A percentile compares a stretch with the other conserved stretches of the same genome.
Evolutionary conservation across 2,797 vertebrate species (phyloP).

Genomic region (Discoglossus pictus): DNA sequence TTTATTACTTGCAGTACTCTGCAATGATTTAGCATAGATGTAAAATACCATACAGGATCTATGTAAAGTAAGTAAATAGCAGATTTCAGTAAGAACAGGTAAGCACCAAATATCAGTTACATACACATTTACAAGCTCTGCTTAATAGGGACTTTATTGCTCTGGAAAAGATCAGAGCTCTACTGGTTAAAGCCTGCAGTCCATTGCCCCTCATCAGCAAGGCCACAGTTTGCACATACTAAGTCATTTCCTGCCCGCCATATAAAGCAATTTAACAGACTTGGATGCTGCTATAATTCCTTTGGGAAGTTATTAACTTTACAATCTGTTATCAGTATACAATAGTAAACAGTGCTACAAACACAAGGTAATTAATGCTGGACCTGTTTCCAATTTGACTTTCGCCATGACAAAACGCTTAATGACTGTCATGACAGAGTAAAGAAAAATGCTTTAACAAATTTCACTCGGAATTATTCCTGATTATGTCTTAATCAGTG

Average conservation of each 20-base stretch:
- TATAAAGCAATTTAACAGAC: constrained; percentile 67
- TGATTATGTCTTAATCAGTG: no score
- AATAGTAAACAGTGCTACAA: constrained; percentile 28
- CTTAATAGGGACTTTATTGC: constrained; percentile 34
- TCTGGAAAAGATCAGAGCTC: constrained; percentile 55
- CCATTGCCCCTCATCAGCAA: constrained; percentile 59
- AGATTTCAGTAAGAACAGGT: no score
- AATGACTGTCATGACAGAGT: no score
- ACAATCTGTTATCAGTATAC: constrained; percentile 39
- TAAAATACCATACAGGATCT: no score
- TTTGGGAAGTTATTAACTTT: constrained; percentile 50
- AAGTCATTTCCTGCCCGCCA: constrained; percentile 80
- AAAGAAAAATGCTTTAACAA: no score
- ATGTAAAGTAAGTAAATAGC: no score
- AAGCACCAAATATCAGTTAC: constrained; percentile 8
- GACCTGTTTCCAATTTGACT: no score
- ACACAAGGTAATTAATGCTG: not conserved
- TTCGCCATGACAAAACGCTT: no score
- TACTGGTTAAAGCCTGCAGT: constrained; percentile 69
- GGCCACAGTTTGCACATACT: constrained; percentile 80
- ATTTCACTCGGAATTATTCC: no score
- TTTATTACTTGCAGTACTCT: no score
- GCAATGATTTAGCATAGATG: no score
- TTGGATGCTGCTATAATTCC: constrained; percentile 59
- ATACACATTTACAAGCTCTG: constrained; percentile 28